Base-by-base conservation (phyloP, 2,113 vertebrate species). In the Syrrhaptes paradoxus region DNA sequence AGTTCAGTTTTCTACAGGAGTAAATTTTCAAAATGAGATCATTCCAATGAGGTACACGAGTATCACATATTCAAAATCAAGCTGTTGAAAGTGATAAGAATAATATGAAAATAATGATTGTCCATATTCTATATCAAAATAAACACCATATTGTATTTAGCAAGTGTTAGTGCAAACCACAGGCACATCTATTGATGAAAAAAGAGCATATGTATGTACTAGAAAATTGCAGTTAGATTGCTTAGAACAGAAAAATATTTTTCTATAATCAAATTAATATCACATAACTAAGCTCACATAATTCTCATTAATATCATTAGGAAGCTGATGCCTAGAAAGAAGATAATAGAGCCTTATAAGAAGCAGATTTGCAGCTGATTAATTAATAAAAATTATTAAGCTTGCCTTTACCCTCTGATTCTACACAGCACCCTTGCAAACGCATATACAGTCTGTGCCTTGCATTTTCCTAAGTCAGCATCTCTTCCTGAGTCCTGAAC, bases 301-400 rank as follows among this genome's bases (percentile, higher is more conserved):
- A 77, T 68, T 81, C 55, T 76, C 26, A 70, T 62, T 94, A 93
- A 68, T 71, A 80, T 55, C 55, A 80, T 55, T 41, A 82, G 29
- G 36, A 93, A 85, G 17, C 38, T 88, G 58, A 46, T 83, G 46
- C 21, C 28, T 76, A 80, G 63, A 58, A 55, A 77, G 22, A 41
- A 90, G 81, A 87, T 85, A 87, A 72, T n/a, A 68, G 54, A 94
- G 52, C 4, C 16, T 80, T 76, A 70, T 3, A 61, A 89, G 78
- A 58, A 66, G 7, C 8, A 93, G 45, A 79, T 82, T 62, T 89
- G 45, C n/a, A 46, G 62, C 28, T 87, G 67, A 77, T 88, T 83
- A 84, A 90, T 86, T 90, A 82, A 91, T 85, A 61, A 88, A 87
- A 89, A 85, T 13, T 1, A 58, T 83, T 25, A 95, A 91, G 72